Base-by-base conservation (phyloP, 2,888 invertebrate species). In the Napeogenes inachia region DNA sequence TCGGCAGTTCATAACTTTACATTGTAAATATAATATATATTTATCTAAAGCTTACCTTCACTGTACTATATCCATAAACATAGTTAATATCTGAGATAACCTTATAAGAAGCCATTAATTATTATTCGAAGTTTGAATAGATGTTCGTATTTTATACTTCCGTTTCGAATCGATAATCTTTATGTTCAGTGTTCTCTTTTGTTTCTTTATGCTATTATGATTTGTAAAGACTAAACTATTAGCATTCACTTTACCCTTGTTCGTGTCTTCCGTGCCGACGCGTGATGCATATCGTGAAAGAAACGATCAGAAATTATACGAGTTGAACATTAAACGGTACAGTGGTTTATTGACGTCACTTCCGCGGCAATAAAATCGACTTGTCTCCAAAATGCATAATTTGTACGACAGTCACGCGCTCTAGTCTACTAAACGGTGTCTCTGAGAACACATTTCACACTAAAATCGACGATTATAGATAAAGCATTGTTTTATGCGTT, bases 271-370 rank as follows among this genome's bases (percentile, higher is more conserved):
- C 84, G 81, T 85, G 85, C 64, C 76, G 76, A 68, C 62, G 70
- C 70, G 69, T 78, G 80, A 81, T 79, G 79, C 77, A 74, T 84
- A 81, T 85, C 85, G 78, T 77, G 78, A 80, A 80, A 75, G 75
- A 77, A 81, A 77, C 76, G 80, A 85, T 86, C 84, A 83, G 81
- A 82, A 83, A 82, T 85, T 82, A 87, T 87, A 86, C 82, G 84
- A 82, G 71, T 67, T 67, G 81, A 79, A 84, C 87, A 84, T 87
- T 87, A 87, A 88, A 89, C 79, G 84, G 83, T 87, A 83, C 81
- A 81, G 84, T 87, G 85, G 82, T 89, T 89, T 89, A 89, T 88
- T 86, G 89, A 89, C 87, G 82, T 87, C 87, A 87, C 88, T 89
- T 89, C 89, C 89, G 83, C 73, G 73, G 85, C 81, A 85, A 88